Evolutionary conservation across 2,888 invertebrate species (phyloP), one percentile per base, ranked within the genome.

Genomic region (Eubasilissa splendida): DNA sequence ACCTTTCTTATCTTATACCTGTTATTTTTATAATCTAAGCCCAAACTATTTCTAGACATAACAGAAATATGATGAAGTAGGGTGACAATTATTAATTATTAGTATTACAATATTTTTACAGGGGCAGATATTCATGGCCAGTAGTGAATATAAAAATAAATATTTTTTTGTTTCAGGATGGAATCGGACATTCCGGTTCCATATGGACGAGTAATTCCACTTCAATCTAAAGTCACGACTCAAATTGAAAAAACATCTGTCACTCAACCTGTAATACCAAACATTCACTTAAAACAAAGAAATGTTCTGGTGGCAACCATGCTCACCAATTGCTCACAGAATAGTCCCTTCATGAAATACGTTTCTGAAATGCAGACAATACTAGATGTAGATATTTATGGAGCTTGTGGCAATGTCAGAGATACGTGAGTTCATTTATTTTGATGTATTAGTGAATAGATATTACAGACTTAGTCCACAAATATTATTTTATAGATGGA

Each of bases 121-220:
- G 22, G 22, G 22, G 22, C 22, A 22, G 22, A 22, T 22, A 22
- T 22, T 22, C 22, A 22, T 22, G 22, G 22, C 22, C 22, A 22
- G 22, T 22, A 22, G 22, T 22, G 22, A 22, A 22, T 22, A 22
- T 22, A 22, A 22, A 22, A 22, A n/a, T n/a, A n/a, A n/a, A n/a
- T n/a, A n/a, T 10, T 31, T 53, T 75, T 11, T 79, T 87, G 86
- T 86, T 92, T 85, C 87, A 92, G 95, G 85, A 90, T 88, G 85
- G 91, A 92, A 83, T 90, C 93, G 2, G 94, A 94, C 84, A 88
- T 94, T 14, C 93, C 93, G 0, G 92, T 93, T 4, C 93, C 94
- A 0, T 94, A 94, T 80, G 94, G 93, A 0, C 89, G 93, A 70
- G 91, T 92, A 2, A 80, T 93, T 2, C 84, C 88, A 3, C 81